Evolutionary conservation across 1,140 invertebrate species (phyloP), one percentile per base, ranked within the genome.

Genomic region (Drosophila paulistorum): DNA sequence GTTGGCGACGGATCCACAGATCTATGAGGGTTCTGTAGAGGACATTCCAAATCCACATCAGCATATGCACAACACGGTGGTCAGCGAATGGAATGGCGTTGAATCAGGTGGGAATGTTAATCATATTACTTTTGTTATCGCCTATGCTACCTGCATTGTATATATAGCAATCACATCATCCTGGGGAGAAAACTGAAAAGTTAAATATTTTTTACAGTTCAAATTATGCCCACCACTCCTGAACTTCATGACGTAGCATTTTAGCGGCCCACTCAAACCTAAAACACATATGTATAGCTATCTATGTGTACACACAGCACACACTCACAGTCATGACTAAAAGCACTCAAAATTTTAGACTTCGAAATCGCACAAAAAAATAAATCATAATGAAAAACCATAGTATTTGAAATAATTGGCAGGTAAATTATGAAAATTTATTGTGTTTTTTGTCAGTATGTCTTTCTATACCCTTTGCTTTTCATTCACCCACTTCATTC

Each of bases 51-150:
- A 79, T 79, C 75, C 73, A 10, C 74, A 79, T 67, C 81, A 90
- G 62, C 77, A 84, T 45, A 70, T 60, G 54, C 80, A 90, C 65
- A 86, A 90, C 55, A 60, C 77, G 9, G 78, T 92, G 35, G 83
- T 92, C 55, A 91, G 90, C 48, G 91, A 92, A 65, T 92, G 91
- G 91, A 92, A 91, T 74, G 91, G 91, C 37, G 81, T 91, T n/a
- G 91, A 92, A 72, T 91, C 91, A 61, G 91, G 91, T 92, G 67
- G 59, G 77, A 65, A 33, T 30, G 4, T 30, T 9, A 13, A n/a
- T 1, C 11, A 59, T n/a, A 7, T n/a, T 39, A 1, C 9, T 35
- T 55, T 55, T 17, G 7, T 10, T 65, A 7, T 57, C 11, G 55
- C 13, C 30, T 37, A 45, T 51, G 0, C 4, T 13, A n/a, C n/a